These are phyloP conservation scores for Caenorhabditis plicata DNA, from an alignment of 2,888 invertebrate species.

Conservation along the genomic window DNA sequence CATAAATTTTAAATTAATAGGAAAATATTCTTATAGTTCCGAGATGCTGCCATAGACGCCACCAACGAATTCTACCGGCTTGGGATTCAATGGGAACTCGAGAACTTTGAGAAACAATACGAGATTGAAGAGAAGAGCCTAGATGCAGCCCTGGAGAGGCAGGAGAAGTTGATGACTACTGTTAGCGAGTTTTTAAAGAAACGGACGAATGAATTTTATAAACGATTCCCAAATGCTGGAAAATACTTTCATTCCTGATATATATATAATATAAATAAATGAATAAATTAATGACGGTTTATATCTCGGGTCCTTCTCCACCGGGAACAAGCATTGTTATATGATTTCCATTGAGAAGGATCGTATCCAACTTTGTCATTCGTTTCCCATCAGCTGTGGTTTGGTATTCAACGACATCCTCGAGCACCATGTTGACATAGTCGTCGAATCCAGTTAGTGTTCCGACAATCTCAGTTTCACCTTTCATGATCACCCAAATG, in stretches of 20 bases:
- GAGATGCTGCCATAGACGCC: slow-evolving; percentile 33
- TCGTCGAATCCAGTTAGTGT: slow-evolving; percentile 77
- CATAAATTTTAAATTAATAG: not conserved
- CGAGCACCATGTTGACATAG: slow-evolving; percentile 64
- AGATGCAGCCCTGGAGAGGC: slow-evolving; percentile 25
- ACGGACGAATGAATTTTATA: not conserved
- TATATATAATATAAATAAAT: not conserved
- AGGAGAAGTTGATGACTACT: slow-evolving; percentile 8
- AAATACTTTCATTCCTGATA: slow-evolving; percentile 18
- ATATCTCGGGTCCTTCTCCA: slow-evolving; percentile 63
- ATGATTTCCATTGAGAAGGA: slow-evolving; percentile 95
- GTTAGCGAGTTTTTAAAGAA: slow-evolving; percentile 1
- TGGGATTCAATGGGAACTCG: slow-evolving; percentile 38
- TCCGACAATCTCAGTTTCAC: slow-evolving; percentile 98
- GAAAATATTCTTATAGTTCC: slow-evolving; percentile 27
- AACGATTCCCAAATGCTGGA: slow-evolving; percentile 11
- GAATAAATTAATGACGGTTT: slow-evolving; percentile 6
- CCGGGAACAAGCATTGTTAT: slow-evolving; percentile 80
- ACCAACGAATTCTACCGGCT: slow-evolving; percentile 35
- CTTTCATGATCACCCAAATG: slow-evolving; percentile 99
- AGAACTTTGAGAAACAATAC: slow-evolving; percentile 18
- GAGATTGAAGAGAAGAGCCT: slow-evolving; percentile 11
- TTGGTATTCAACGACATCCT: slow-evolving; percentile 71
- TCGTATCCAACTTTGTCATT: slow-evolving; percentile 85
- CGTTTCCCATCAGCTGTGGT: slow-evolving; percentile 88